Evolutionary conservation across 2,888 invertebrate species (phyloP).

Genomic region (Caenorhabditis sinica): DNA sequence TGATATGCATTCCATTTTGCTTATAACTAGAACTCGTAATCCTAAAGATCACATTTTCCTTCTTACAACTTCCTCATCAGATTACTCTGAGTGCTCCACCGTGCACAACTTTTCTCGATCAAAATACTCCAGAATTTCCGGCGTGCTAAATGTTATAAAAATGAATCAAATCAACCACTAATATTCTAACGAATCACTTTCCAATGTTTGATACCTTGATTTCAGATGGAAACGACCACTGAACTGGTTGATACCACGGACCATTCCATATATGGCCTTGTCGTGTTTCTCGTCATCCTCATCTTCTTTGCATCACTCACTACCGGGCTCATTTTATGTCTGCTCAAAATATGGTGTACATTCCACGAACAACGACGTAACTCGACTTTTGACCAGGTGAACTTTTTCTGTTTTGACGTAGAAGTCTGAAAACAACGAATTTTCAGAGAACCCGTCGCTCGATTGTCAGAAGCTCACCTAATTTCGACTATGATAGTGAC

Average conservation of each 20-base stretch:
- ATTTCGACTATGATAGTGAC: conserved; percentile 71
- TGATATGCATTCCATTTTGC: neutral
- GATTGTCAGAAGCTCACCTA: conserved; percentile 58
- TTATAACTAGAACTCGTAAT: neutral
- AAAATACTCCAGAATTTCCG: conserved; percentile 1
- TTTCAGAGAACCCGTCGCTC: conserved; percentile 63
- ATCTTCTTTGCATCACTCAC: conserved; percentile 76
- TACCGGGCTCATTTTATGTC: conserved; percentile 75
- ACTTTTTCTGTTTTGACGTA: neutral
- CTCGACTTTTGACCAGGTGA: conserved; percentile 58
- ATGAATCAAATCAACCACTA: neutral
- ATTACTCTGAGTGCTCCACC: conserved; percentile 14
- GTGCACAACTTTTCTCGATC: neutral
- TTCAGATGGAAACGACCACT: conserved; percentile 68
- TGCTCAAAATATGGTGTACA: conserved; percentile 77
- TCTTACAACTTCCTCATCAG: conserved; percentile 36
- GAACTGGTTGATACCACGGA: conserved; percentile 65
- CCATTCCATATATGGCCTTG: conserved; percentile 70
- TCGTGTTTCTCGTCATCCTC: conserved; percentile 76
- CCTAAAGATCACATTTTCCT: conserved; percentile 1
- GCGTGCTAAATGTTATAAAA: neutral
- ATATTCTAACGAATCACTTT: neutral
- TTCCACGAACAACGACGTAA: conserved; percentile 67
- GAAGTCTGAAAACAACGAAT: neutral
- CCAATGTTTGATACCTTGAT: conserved; percentile 1